Evolutionary conservation across 1,140 invertebrate genomes (phyloP), one percentile per base, ranked within the genome.

Genomic region (Hyles vespertilio): DNA sequence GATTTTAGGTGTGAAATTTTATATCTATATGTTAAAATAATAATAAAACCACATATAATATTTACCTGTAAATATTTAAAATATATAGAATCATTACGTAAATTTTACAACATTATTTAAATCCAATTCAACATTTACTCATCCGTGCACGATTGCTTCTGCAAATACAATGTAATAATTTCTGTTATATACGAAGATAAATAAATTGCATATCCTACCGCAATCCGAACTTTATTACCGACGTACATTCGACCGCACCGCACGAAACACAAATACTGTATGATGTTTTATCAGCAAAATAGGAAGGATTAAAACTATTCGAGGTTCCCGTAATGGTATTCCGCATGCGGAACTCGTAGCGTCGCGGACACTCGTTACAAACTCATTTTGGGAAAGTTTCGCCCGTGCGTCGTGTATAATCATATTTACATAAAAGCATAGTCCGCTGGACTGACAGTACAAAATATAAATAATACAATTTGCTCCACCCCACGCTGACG

Each of bases 321-420:
- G 32, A 7, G 34, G 50, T 34, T 51, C 50, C 8, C 32, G 40
- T 56, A n/a, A 48, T 48, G n/a, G 45, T 65, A 57, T 48, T 51
- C 54, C 32, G 54, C 49, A 62, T 56, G 53, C 64, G 56, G 53
- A 49, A 44, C 40, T 32, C 50, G 43, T 48, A 40, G n/a, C 22
- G 43, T 22, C 49, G 11, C 55, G 50, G 11, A 40, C 65, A 58
- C 61, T 62, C 67, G 67, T 62, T 65, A 69, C 67, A 69, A 69
- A 65, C 67, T 69, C 67, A 69, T 69, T 68, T 65, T 58, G 55
- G 9, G 22, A 59, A 63, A 68, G 47, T 62, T 63, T 50, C 45
- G 47, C 47, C 50, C 40, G 57, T 54, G 59, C 51, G 60, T 64
- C 63, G 59, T 54, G 59, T 54, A 61, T 53, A 64, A 63, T 58